Evolutionary conservation across 1,140 invertebrate species (phyloP).

Genomic region (Wiebesia pumilae): DNA sequence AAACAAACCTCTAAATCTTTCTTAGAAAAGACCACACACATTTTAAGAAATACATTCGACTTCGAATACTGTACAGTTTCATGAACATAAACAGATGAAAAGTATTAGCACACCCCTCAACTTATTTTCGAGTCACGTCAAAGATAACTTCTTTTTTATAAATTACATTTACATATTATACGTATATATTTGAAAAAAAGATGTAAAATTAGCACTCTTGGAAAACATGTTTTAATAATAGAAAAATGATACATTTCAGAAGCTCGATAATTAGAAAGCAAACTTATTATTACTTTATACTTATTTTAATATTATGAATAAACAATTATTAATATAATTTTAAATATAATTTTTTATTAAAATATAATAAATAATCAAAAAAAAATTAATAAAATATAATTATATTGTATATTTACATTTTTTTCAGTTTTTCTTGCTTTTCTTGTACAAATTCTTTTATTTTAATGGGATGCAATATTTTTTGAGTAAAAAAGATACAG

Average conservation of each 20-base stretch:
- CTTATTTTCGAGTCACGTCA: neutral
- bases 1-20: neutral
- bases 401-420: too few relatives aligned
- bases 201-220: neutral
- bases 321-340: too few relatives aligned
- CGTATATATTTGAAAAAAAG: neutral
- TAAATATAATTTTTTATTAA: too few relatives aligned
- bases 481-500: too few relatives aligned
- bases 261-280: neutral
- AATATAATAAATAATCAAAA: too few relatives aligned
- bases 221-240: too few relatives aligned
- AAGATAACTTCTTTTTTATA: neutral
- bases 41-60: neutral
- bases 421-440: too few relatives aligned
- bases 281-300: too few relatives aligned
- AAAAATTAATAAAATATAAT: too few relatives aligned
- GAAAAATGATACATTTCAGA: neutral
- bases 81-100: constrained; percentile 2
- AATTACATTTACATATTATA: neutral
- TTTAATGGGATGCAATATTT: too few relatives aligned
- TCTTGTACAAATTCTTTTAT: too few relatives aligned
- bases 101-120: neutral
- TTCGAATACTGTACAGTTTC: neutral
- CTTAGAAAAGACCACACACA: neutral
- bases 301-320: too few relatives aligned